Evolutionary conservation across 2,113 vertebrate genomes (phyloP).

Genomic region (Oceanites oceanicus): DNA sequence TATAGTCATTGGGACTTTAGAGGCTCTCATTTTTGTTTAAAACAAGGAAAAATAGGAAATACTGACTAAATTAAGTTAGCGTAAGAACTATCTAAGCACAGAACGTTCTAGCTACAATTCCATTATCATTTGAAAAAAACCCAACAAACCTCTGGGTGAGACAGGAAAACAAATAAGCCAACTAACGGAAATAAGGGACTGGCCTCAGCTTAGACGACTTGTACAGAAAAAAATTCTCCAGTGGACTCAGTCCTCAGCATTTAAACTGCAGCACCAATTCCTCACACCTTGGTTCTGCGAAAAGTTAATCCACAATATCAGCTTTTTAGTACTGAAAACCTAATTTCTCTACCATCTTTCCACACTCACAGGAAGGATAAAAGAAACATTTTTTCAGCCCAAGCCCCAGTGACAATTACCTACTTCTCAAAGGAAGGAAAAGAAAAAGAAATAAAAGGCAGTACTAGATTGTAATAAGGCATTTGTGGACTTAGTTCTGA

Average conservation of each 20-base stretch:
- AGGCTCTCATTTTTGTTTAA: background rate
- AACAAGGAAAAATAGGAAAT: background rate
- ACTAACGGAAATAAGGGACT: background rate
- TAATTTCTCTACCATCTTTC: background rate
- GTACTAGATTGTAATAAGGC: background rate
- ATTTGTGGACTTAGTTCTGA: background rate
- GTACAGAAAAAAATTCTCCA: background rate
- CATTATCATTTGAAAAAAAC: background rate
- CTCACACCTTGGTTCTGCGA: background rate
- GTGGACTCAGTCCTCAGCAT: accelerated
- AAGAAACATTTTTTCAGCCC: background rate
- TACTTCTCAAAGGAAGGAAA: background rate
- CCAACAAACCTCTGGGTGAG: background rate
- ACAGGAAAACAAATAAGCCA: background rate
- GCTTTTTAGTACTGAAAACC: background rate
- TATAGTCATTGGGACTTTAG: background rate
- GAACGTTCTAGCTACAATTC: background rate
- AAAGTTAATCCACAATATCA: background rate
- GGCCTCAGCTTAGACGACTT: background rate
- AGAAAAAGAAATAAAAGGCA: background rate
- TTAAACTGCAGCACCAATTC: background rate
- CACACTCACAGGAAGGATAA: background rate
- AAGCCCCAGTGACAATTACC: background rate
- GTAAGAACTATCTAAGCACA: background rate
- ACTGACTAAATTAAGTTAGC: background rate